Evolutionary conservation across 2,888 invertebrate genomes (phyloP).

Genomic region (Cenopis cana): DNA sequence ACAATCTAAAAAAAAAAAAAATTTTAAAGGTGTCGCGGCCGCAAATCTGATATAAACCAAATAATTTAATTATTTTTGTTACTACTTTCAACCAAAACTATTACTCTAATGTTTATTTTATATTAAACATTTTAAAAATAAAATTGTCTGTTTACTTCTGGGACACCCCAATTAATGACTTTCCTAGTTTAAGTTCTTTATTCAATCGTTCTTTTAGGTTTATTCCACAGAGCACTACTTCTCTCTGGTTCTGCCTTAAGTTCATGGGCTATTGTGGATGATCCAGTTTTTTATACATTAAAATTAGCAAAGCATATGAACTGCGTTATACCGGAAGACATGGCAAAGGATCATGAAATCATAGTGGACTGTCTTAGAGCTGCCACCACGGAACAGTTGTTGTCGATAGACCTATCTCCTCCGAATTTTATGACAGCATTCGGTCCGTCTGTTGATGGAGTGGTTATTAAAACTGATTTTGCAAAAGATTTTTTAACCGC

Average conservation of each 20-base stretch:
- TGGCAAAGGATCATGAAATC: slow-evolving; percentile 92
- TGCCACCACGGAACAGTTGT: slow-evolving; percentile 89
- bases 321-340: slow-evolving; percentile 92
- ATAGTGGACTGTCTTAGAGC: slow-evolving; percentile 94
- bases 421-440: slow-evolving; percentile 94
- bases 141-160: too few species aligned
- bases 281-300: slow-evolving; percentile 92
- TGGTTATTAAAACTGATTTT: slow-evolving; percentile 95
- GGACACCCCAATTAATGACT: too few species aligned
- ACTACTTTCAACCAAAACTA: too few species aligned
- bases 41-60: too few species aligned
- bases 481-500: slow-evolving; percentile 91
- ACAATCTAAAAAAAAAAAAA: too few species aligned
- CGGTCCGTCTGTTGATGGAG: slow-evolving; percentile 97
- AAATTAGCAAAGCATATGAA: slow-evolving; percentile 93
- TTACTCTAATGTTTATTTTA: too few species aligned
- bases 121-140: too few species aligned
- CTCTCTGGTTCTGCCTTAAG: slow-evolving; percentile 95
- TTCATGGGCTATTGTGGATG: slow-evolving; percentile 95
- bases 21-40: too few species aligned
- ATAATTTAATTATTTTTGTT: too few species aligned
- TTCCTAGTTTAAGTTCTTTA: not conserved
- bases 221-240: slow-evolving; percentile 94
- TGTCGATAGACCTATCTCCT: slow-evolving; percentile 90
- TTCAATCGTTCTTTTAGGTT: slow-evolving; percentile 84